These are phyloP conservation scores for Torymus auratus DNA, from an alignment of 2,888 invertebrate species.

Conservation along the genomic window DNA sequence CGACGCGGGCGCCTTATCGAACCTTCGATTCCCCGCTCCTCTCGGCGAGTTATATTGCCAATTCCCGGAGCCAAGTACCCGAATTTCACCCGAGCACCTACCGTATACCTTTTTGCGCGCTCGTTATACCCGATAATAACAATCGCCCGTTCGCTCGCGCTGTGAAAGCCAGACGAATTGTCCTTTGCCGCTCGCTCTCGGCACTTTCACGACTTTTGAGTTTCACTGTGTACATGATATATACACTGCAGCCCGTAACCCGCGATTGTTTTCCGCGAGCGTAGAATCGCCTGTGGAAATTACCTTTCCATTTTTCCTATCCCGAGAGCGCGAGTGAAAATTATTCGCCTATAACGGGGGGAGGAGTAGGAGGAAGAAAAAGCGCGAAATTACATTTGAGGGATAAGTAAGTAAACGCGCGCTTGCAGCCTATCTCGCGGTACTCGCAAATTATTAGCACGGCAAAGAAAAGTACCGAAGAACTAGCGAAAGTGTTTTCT, in stretches of 20 bases:
- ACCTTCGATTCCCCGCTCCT: neutral
- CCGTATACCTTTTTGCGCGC: neutral
- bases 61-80: neutral
- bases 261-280: no score
- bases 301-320: no score
- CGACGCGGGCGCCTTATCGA: no score
- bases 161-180: conserved; percentile 49
- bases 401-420: conserved; percentile 15
- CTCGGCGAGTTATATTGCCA: neutral
- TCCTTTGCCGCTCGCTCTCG: conserved; percentile 7
- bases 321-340: neutral
- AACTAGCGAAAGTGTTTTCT: conserved; percentile 13
- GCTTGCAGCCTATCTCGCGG: neutral
- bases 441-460: conserved; percentile 4
- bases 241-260: no score
- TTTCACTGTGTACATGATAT: conserved; percentile 17
- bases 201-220: conserved; percentile 45
- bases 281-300: neutral
- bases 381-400: neutral
- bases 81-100: no score
- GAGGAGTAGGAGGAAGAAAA: neutral
- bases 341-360: neutral
- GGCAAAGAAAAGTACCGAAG: conserved; percentile 16
- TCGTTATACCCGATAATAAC: conserved; percentile 17
- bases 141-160: neutral